A percentile compares a stretch with the other conserved stretches of the same genome.
phyloP scores from a whole-genome alignment of 2,113 vertebrate genomes.

The Tricholaema leucomelas region DNA sequence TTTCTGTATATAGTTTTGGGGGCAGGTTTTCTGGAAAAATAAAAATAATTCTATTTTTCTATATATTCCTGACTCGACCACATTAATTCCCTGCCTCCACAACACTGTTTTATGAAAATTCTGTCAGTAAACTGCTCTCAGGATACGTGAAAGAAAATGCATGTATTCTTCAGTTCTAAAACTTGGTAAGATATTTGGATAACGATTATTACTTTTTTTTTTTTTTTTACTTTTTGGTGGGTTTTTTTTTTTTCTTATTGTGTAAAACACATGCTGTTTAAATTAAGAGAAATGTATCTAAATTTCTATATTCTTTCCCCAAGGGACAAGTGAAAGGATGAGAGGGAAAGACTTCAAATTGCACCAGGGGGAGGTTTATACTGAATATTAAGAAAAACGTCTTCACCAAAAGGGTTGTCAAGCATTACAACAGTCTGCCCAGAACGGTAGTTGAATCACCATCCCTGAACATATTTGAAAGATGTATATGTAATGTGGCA shows the following conservation, averaged over 20 bases:
- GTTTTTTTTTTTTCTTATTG: too few species aligned
- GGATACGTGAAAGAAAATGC: background rate
- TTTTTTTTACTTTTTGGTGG: too few species aligned
- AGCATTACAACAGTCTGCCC: background rate
- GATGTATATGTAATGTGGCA: background rate
- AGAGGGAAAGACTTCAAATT: background rate
- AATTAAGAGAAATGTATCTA: background rate
- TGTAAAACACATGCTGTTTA: background rate
- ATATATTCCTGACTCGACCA: too few species aligned
- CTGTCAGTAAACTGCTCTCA: background rate
- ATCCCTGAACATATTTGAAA: background rate
- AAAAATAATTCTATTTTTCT: too few species aligned
- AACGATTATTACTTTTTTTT: background rate
- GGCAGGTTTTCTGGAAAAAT: too few species aligned
- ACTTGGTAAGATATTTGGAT: background rate
- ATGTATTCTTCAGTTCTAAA: background rate
- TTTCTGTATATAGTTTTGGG: too few species aligned
- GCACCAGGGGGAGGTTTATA: background rate
- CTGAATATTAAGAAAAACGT: background rate
- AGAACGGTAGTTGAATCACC: background rate
- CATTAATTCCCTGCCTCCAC: too few species aligned
- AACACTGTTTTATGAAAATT: background rate
- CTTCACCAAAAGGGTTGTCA: background rate
- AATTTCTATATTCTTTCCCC: background rate
- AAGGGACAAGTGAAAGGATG: background rate